A percentile compares a stretch with the other conserved stretches of the same genome.
Evolutionary conservation across 2,888 invertebrate species (phyloP).

Genomic region (Zhengitettix transpicula): DNA sequence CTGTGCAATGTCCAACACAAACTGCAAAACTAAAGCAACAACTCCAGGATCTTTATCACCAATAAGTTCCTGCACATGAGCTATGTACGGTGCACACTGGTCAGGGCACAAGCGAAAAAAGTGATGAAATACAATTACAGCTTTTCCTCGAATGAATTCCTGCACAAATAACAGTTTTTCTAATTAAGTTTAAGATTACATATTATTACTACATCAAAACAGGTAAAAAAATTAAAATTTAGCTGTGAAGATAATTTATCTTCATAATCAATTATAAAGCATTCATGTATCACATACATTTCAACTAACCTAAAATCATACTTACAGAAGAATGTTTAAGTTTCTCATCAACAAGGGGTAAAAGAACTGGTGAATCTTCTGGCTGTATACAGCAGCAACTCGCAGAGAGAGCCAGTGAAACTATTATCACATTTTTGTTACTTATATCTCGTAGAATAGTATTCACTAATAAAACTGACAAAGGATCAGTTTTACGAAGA

Average conservation of each 20-base stretch:
- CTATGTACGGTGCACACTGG: conserved; percentile 5
- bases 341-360: conserved; percentile 11
- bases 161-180: conserved; percentile 1
- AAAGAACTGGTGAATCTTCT: conserved; percentile 8
- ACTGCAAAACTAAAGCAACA: conserved; percentile 9
- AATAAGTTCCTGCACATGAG: conserved; percentile 2
- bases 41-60: conserved; percentile 11
- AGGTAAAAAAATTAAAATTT: too few relatives aligned
- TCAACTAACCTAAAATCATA: not conserved
- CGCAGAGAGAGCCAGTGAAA: conserved; percentile 11
- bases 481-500: conserved; percentile 8
- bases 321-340: conserved; percentile 13
- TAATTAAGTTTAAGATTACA: not conserved
- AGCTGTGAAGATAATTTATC: too few relatives aligned
- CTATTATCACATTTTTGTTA: conserved; percentile 9
- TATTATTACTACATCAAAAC: not conserved
- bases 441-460: conserved; percentile 12
- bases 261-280: too few relatives aligned
- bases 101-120: conserved; percentile 6
- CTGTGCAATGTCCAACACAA: conserved; percentile 6
- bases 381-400: conserved; percentile 9
- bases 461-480: conserved; percentile 12
- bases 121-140: conserved; percentile 11
- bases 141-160: conserved; percentile 12
- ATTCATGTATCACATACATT: not conserved